These are phyloP conservation scores for Hipposideros larvatus DNA, from an alignment of 2,797 vertebrate genomes.

Conservation along the genomic window DNA sequence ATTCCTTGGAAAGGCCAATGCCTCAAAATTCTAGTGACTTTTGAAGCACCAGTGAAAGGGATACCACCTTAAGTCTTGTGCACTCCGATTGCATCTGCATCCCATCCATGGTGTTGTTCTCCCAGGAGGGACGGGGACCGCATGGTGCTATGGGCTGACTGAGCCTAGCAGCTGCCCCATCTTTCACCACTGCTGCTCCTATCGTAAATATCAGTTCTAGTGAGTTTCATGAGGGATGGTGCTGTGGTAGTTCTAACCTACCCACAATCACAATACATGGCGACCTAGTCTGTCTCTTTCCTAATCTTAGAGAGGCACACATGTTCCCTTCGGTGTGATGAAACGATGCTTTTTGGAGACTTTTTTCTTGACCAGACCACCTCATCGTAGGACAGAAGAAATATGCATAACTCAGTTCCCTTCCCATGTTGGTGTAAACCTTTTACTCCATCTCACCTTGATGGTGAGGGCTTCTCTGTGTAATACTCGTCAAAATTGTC, in stretches of 20 bases:
- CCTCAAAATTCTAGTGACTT: fast-evolving
- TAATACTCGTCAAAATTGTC: neutral
- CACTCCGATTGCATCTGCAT: too few species aligned
- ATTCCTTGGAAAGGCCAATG: fast-evolving
- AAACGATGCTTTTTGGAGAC: too few species aligned
- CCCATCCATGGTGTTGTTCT: too few species aligned
- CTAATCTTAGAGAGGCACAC: too few species aligned
- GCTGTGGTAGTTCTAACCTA: fast-evolving
- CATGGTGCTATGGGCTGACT: fast-evolving
- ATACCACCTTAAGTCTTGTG: fast-evolving
- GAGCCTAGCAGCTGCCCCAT: too few species aligned
- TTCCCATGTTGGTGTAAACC: neutral
- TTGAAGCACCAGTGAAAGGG: too few species aligned
- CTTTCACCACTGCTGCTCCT: neutral
- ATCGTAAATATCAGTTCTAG: neutral
- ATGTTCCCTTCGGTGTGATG: too few species aligned
- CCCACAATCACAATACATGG: neutral
- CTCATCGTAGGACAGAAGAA: too few species aligned
- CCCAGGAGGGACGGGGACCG: too few species aligned
- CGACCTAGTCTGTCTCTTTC: neutral
- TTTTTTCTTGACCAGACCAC: too few species aligned
- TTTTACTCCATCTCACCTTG: neutral
- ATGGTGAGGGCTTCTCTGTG: too few species aligned
- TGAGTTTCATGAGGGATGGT: neutral
- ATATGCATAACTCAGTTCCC: neutral